These are phyloP conservation scores for Asteroscopus sphinx DNA, from an alignment of 2,888 invertebrate species.

Conservation along the genomic window DNA sequence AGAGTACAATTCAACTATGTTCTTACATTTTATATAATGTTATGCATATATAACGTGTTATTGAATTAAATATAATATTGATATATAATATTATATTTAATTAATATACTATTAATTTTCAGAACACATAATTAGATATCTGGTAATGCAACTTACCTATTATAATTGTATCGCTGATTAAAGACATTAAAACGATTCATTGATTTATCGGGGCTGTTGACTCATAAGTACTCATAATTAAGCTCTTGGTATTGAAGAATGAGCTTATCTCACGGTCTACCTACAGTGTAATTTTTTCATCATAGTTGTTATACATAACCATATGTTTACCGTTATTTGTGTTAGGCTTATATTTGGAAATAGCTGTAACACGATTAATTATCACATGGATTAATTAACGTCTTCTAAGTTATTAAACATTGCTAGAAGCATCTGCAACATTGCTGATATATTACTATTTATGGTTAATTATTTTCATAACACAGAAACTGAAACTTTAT, in stretches of 20 bases:
- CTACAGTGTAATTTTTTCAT: constrained; percentile 16
- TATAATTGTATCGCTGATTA: background rate
- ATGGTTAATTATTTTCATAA: background rate
- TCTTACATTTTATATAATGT: no score
- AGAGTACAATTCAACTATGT: no score
- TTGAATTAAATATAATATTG: no score
- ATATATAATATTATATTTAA: no score
- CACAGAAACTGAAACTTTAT: no score
- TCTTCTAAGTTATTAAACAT: constrained; percentile 36
- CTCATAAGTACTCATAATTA: background rate
- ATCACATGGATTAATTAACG: constrained; percentile 45
- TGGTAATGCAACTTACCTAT: no score
- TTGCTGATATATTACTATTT: background rate
- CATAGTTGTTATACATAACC: constrained; percentile 25
- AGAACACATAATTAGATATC: no score
- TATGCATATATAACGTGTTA: no score
- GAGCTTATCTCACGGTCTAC: constrained; percentile 6
- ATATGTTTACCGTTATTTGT: constrained; percentile 36
- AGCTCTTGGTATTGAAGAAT: background rate
- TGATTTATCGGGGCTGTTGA: background rate
- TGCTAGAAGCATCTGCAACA: constrained; percentile 3
- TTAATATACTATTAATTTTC: no score
- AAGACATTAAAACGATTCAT: background rate
- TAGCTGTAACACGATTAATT: constrained; percentile 37
- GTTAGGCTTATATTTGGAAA: constrained; percentile 28